A percentile compares a stretch with the other conserved stretches of the same genome.
These are phyloP conservation scores for Ichneumoninae sp. DNA, from an alignment of 2,888 invertebrate species.

Conservation along the genomic window DNA sequence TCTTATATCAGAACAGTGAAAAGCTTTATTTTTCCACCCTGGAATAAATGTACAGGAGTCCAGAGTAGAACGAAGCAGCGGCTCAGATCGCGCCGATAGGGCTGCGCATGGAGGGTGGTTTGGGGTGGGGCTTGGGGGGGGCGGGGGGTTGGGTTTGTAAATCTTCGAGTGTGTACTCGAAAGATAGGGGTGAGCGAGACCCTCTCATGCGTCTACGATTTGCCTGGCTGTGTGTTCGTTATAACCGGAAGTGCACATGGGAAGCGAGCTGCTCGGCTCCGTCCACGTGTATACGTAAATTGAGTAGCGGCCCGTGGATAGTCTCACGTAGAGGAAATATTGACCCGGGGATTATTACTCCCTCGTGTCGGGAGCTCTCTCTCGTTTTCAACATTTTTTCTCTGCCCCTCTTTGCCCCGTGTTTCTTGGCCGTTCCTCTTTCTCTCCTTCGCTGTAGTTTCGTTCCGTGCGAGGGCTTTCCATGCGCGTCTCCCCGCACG, in stretches of 20 bases:
- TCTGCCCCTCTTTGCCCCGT: neutral
- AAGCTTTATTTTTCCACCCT: neutral
- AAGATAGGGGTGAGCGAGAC: neutral
- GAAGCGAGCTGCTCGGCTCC: neutral
- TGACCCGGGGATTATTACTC: conserved; percentile 68
- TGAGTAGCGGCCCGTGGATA: conserved; percentile 49
- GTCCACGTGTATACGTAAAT: conserved; percentile 47
- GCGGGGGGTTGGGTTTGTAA: neutral
- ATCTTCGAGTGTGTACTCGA: conserved; percentile 5
- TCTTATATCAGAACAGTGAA: neutral
- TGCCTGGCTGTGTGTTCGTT: neutral
- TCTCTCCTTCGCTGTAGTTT: neutral
- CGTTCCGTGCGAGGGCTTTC: neutral
- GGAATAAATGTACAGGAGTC: neutral
- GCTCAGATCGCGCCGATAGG: neutral
- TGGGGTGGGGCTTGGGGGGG: neutral
- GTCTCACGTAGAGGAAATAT: conserved; percentile 69
- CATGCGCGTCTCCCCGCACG: conserved; percentile 5
- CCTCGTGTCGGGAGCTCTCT: conserved; percentile 33
- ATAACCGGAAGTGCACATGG: neutral
- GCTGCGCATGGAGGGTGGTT: no score
- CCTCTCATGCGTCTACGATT: neutral
- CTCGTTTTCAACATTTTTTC: conserved; percentile 38
- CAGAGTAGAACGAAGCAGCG: neutral
- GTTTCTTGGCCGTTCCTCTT: neutral